Evolutionary conservation across 2,888 invertebrate species (phyloP).

Genomic region (Erpobdella octoculata): DNA sequence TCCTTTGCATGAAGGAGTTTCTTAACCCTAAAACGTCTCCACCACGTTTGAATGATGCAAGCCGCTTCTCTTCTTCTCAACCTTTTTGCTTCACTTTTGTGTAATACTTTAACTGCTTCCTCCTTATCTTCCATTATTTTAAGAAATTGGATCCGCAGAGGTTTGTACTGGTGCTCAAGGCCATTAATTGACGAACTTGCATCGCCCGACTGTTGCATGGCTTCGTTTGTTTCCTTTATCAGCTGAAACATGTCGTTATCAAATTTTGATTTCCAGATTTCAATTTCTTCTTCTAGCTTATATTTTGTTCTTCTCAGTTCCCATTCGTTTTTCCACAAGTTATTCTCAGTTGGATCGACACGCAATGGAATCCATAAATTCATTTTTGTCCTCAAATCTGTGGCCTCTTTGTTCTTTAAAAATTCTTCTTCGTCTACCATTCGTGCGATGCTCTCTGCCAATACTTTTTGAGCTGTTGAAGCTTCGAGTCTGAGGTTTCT

Average conservation of each 20-base stretch:
- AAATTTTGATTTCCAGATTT: not conserved
- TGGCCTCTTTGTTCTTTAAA: not conserved
- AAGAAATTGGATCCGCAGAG: not conserved
- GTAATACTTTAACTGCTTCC: not conserved
- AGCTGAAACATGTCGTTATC: not conserved
- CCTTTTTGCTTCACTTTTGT: not conserved
- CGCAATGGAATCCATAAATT: not conserved
- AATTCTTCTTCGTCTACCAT: not conserved
- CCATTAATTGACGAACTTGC: not conserved
- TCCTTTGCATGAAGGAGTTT: too few species aligned
- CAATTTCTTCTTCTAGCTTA: not conserved
- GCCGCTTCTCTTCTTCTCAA: not conserved
- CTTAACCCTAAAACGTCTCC: too few species aligned
- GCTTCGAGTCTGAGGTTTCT: conserved; percentile 9
- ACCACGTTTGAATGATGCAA: conserved; percentile 8
- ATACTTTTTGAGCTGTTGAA: conserved; percentile 2
- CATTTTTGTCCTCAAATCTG: not conserved
- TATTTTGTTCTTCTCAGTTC: not conserved
- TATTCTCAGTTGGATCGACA: not conserved
- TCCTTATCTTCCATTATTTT: not conserved
- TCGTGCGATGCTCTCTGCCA: not conserved
- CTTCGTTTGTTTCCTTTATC: not conserved
- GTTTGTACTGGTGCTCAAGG: not conserved
- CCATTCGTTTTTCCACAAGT: not conserved
- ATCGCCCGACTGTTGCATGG: not conserved